These are phyloP conservation scores for Excalfactoria chinensis DNA, from an alignment of 2,113 vertebrate genomes.

Conservation along the genomic window DNA sequence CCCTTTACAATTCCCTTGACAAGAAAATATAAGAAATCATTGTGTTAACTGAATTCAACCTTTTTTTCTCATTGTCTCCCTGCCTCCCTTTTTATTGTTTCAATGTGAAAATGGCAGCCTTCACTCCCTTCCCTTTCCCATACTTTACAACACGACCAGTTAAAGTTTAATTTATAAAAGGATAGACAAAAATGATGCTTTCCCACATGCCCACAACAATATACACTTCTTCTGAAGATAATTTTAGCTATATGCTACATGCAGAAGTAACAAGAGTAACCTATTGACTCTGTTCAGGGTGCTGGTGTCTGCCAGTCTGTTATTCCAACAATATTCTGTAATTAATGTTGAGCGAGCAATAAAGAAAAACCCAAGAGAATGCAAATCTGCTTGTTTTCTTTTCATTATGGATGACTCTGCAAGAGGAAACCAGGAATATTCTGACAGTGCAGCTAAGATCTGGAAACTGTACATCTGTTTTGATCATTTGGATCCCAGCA, in stretches of 20 bases:
- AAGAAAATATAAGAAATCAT: slow-evolving; percentile 43
- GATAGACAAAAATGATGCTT: not conserved
- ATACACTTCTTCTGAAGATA: not conserved
- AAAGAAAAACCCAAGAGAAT: slow-evolving; percentile 70
- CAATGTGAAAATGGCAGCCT: not conserved
- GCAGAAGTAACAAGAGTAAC: slow-evolving; percentile 19
- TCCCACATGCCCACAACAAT: not conserved
- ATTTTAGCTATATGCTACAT: slow-evolving; percentile 13
- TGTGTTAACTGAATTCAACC: slow-evolving; percentile 56
- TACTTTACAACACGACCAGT: not conserved
- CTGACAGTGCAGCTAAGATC: slow-evolving; percentile 73
- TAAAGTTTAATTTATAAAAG: slow-evolving; percentile 1
- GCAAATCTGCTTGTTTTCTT: slow-evolving; percentile 74
- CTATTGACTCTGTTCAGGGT: not conserved
- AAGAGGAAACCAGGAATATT: slow-evolving; percentile 65
- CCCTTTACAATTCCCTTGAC: slow-evolving; percentile 43
- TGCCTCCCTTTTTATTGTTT: not conserved
- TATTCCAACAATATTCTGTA: slow-evolving; percentile 70
- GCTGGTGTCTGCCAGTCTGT: slow-evolving; percentile 52
- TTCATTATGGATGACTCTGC: slow-evolving; percentile 69
- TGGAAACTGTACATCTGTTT: slow-evolving; percentile 76
- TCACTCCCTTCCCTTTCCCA: not conserved
- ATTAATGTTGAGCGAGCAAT: slow-evolving; percentile 75
- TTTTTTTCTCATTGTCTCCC: slow-evolving; percentile 26
- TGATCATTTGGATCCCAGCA: slow-evolving; percentile 73